Base-by-base conservation (phyloP, 2,888 invertebrate species). In the Oligia latruncula region DNA sequence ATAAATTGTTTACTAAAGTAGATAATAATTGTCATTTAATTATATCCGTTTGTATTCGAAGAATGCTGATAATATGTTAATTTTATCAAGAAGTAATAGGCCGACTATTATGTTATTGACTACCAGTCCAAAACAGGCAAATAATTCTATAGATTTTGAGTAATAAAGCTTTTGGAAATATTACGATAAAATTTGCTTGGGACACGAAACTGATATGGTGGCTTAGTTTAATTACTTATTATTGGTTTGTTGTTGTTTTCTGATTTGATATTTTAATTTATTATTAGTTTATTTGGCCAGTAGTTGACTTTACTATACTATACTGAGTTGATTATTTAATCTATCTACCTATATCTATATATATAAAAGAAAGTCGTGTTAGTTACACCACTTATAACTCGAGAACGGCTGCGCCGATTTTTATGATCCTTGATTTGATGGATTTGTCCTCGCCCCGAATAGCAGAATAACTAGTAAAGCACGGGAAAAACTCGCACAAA, bases 41-140 rank as follows among this genome's bases (percentile, higher is more conserved):
- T 86, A 85, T 76, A 85, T 80, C 77, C 49, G 62, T 74, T 77
- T 80, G 71, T 77, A 80, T 85, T 83, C 68, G 35, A 86, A 80
- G 80, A 85, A 86, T 85, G 85, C 40, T 62, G 85, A 73, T 70
- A 74, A 52, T 85, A 85, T 83, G 85, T 75, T 83, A 85, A 85
- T 85, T 83, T 77, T 80, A 73, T 70, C 66, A 70, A 67, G 82
- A 52, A 83, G 70, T 85, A 80, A 80, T 83, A 70, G 85, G 43
- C 40, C 46, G 1, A 52, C 71, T 80, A 68, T 85, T 82, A 82
- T 82, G 55, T 71, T 81, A 78, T 78, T 74, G 64, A 74, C 60
- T 85, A 55, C 78, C 29, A 64, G 55, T 70, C 82, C 60, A 73
- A 78, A 78, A 75, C n/a, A 17, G 65, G 72, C 15, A 49, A 81